phyloP scores from a whole-genome alignment of 1,140 invertebrate species.

The Cherax quadricarinatus region DNA sequence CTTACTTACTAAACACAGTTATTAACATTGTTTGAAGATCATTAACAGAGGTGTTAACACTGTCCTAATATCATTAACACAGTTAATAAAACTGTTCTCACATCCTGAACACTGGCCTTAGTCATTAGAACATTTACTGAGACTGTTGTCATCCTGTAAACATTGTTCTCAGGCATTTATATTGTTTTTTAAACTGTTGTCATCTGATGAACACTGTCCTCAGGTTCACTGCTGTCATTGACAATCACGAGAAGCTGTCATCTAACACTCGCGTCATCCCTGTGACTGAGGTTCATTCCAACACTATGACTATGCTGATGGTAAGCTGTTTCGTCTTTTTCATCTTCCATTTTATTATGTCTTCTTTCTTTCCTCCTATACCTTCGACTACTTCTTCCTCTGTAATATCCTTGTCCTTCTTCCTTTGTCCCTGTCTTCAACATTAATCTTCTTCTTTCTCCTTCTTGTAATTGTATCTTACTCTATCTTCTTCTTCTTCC shows the following conservation, averaged over 20 bases:
- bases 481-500: too few species aligned
- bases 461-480: not conserved
- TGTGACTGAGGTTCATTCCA: conserved; percentile 1
- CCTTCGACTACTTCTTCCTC: not conserved
- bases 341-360: not conserved
- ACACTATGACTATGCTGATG: conserved; percentile 13
- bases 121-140: too few species aligned
- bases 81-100: too few species aligned
- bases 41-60: too few species aligned
- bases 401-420: not conserved
- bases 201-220: not conserved
- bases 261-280: not conserved
- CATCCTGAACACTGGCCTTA: too few species aligned
- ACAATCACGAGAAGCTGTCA: conserved; percentile 24
- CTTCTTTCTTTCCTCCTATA: not conserved
- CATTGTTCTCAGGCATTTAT: too few species aligned
- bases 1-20: too few species aligned
- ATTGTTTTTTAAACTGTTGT: too few species aligned
- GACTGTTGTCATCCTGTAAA: too few species aligned
- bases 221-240: conserved; percentile 17
- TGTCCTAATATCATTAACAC: too few species aligned
- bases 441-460: not conserved
- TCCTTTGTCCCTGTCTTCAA: not conserved
- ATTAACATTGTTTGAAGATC: too few species aligned
- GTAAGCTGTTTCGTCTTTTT: conserved; percentile 8